Base-by-base conservation (phyloP, 2,797 vertebrate species). In the Carduelis carduelis region DNA sequence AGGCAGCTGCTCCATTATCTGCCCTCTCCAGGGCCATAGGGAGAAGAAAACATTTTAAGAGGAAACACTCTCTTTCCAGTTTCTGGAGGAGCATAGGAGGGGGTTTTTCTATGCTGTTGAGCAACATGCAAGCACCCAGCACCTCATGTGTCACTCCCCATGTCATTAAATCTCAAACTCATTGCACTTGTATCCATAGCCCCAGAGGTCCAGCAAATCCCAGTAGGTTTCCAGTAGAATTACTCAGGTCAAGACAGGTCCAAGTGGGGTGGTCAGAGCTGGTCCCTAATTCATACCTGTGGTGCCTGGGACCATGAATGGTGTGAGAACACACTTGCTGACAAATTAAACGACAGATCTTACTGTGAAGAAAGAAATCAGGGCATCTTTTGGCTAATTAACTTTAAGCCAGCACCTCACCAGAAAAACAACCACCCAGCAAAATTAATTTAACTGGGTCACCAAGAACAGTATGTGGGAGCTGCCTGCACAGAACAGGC, bases 361-460 rank as follows among this genome's bases (percentile, higher is more conserved):
- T 24, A 9, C 56, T 72, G 52, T 4, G 10, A 74, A 70, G 77
- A 72, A 82, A 61, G 83, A 97, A 95, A 97, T 84, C 55, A 87
- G 83, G 89, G 63, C 88, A 80, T 39, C 68, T 69, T 94, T 94
- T 70, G 90, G 60, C 78, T 93, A 70, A 95, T 95, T 95, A 89
- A 90, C 83, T 79, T 44, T 34, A 52, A 94, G 55, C 28, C 64
- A 77, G 71, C 72, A 41, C 20, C 41, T 4, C 14, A n/a, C 41
- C 8, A 35, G 34, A 63, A 74, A 60, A 59, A 60, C 59, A 90
- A 43, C 6, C 57, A 65, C 21, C 59, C 77, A 82, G 39, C 68
- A 77, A 92, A 93, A 83, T 90, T 46, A 77, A 77, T 84, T 92
- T 79, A 90, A 93, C 87, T 87, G 82, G 93, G 93, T 92, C 93